Evolutionary conservation across 2,888 invertebrate species (phyloP).

Genomic region (Ctenicera cuprea): DNA sequence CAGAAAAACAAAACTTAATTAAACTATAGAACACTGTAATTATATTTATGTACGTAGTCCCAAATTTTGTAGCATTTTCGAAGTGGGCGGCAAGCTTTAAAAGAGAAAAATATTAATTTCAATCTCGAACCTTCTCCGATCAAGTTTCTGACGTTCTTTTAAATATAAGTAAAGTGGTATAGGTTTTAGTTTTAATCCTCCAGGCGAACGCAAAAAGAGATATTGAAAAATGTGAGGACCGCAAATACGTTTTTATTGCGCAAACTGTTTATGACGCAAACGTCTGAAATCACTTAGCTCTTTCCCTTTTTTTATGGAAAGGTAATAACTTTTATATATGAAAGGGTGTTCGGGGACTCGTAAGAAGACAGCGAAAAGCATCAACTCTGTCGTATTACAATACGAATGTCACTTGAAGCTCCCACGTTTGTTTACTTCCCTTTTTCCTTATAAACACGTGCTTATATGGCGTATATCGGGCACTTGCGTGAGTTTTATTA

Average conservation of each 20-base stretch:
- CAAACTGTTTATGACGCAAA: constrained; percentile 22
- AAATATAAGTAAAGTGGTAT: too few species aligned
- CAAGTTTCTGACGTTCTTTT: too few species aligned
- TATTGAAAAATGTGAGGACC: background rate
- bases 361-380: constrained; percentile 18
- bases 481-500: background rate
- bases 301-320: constrained; percentile 18
- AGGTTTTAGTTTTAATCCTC: too few species aligned
- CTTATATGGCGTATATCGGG: constrained; percentile 13
- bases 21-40: too few species aligned
- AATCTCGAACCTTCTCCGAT: too few species aligned
- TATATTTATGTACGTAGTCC: too few species aligned
- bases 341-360: constrained; percentile 25
- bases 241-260: constrained; percentile 5
- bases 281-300: constrained; percentile 19
- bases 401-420: constrained; percentile 19
- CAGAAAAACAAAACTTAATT: too few species aligned
- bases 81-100: too few species aligned
- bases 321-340: constrained; percentile 31
- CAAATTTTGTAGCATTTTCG: too few species aligned
- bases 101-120: too few species aligned
- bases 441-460: constrained; percentile 15
- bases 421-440: constrained; percentile 9
- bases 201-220: background rate
- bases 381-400: constrained; percentile 23